Evolutionary conservation across 2,888 invertebrate genomes (phyloP).

Genomic region (Heliconius ethilla): DNA sequence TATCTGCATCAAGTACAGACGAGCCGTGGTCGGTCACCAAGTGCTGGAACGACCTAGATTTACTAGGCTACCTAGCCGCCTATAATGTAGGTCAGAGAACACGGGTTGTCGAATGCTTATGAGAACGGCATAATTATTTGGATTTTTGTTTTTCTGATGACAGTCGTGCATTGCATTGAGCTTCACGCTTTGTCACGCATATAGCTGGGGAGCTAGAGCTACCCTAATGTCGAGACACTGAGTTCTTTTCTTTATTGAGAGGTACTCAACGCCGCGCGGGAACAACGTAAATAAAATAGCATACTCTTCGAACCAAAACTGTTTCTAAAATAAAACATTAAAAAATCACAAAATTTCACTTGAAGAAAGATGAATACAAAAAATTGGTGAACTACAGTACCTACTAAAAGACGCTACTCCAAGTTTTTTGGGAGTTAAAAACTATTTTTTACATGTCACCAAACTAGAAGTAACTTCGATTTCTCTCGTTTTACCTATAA

Average conservation of each 20-base stretch:
- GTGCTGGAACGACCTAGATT: conserved; percentile 48
- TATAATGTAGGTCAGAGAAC: conserved; percentile 31
- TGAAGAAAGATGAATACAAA: no score
- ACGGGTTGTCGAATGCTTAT: conserved; percentile 9
- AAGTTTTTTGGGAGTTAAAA: no score
- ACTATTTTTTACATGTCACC: no score
- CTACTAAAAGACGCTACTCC: no score
- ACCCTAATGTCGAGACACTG: neutral
- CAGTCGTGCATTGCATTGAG: neutral
- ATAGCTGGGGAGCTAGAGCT: neutral
- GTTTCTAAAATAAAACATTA: no score
- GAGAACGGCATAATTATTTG: neutral
- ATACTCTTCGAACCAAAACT: no score
- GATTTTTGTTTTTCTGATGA: neutral
- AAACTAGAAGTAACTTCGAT: no score
- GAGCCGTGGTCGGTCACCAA: conserved; percentile 37
- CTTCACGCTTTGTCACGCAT: neutral
- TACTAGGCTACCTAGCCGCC: conserved; percentile 39
- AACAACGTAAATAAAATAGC: no score
- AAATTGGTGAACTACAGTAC: no score
- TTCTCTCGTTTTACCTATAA: neutral
- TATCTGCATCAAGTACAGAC: conserved; percentile 37
- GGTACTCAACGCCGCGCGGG: neutral
- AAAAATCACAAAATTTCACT: no score
- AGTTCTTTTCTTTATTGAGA: neutral